phyloP scores from a whole-genome alignment of 2,888 invertebrate genomes.

The Lasius fuliginosus region DNA sequence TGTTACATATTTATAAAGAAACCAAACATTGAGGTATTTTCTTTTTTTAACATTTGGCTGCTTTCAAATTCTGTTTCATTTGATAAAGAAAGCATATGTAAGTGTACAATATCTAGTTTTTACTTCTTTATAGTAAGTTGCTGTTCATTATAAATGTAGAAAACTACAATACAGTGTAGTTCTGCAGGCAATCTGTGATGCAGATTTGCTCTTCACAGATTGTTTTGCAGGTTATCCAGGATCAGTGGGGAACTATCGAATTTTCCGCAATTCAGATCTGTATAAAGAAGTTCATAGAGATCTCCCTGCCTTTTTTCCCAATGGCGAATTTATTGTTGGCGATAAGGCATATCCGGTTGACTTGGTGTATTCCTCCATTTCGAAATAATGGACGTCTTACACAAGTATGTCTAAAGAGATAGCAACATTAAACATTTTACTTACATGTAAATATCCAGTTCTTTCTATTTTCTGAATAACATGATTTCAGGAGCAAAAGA shows the following conservation, averaged over 20 bases:
- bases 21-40: background rate
- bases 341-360: background rate
- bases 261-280: conserved; percentile 1
- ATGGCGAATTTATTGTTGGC: background rate
- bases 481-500: background rate
- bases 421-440: background rate
- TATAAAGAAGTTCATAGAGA: background rate
- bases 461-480: too few species aligned
- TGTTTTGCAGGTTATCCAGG: conserved; percentile 1
- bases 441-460: background rate
- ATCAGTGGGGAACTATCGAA: background rate
- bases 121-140: background rate
- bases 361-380: conserved; percentile 5
- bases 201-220: background rate
- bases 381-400: background rate
- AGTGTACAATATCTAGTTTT: too few species aligned
- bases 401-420: background rate
- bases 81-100: too few species aligned
- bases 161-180: background rate
- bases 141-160: background rate
- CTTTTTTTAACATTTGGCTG: background rate
- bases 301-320: background rate
- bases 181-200: background rate
- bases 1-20: too few species aligned
- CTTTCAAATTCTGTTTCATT: too few species aligned